These are phyloP conservation scores for Indri indri DNA, from an alignment of 2,113 vertebrate species.

Conservation along the genomic window DNA sequence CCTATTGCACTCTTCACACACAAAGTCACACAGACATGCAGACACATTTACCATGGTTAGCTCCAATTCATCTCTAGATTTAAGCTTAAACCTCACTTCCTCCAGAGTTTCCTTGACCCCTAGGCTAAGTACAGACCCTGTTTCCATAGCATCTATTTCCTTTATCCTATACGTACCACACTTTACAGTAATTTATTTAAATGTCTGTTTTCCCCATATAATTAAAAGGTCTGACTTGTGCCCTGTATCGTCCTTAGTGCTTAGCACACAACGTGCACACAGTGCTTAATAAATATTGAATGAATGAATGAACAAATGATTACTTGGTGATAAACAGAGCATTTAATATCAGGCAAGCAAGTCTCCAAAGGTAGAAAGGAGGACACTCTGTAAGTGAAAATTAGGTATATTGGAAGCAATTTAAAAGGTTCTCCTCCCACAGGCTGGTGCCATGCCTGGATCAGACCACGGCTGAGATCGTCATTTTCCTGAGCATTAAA, in stretches of 20 bases:
- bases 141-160: neutral
- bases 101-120: neutral
- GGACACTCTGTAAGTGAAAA: constrained; percentile 47
- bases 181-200: neutral
- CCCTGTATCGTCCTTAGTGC: neutral
- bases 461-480: neutral
- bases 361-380: constrained; percentile 17
- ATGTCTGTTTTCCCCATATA: neutral
- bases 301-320: neutral
- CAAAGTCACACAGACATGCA: neutral
- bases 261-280: neutral
- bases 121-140: neutral
- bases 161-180: neutral
- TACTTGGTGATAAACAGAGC: neutral
- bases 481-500: constrained; percentile 77
- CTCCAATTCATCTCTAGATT: neutral
- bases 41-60: neutral
- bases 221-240: neutral
- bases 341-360: neutral
- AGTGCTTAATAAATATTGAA: neutral
- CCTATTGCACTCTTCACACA: neutral
- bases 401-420: neutral
- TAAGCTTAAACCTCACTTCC: neutral
- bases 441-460: neutral
- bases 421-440: constrained; percentile 51